Evolutionary conservation across 2,888 invertebrate genomes (phyloP).

Genomic region (Molanna angustata): DNA sequence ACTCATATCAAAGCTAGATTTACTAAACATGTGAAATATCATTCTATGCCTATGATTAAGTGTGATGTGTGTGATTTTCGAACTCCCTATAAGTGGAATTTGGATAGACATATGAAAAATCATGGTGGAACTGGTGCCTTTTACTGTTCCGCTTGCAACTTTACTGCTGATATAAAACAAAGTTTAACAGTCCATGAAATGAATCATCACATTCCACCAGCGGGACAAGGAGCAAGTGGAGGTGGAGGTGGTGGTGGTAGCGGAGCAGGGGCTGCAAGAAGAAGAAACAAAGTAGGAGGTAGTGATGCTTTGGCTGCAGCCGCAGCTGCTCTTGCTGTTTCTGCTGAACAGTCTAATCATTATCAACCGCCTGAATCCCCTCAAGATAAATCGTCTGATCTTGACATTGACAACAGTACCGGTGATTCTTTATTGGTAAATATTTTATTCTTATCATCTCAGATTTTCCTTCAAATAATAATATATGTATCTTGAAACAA

Average conservation of each 20-base stretch:
- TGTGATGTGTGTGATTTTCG: slow-evolving; percentile 92
- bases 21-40: slow-evolving; percentile 91
- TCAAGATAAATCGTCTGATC: not conserved
- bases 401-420: slow-evolving; percentile 20
- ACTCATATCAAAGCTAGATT: slow-evolving; percentile 87
- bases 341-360: too few relatives aligned
- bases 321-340: slow-evolving; percentile 11
- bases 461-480: too few relatives aligned
- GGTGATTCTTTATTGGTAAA: slow-evolving; percentile 23
- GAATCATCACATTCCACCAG: slow-evolving; percentile 83
- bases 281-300: slow-evolving; percentile 73
- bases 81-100: slow-evolving; percentile 89
- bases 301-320: slow-evolving; percentile 59
- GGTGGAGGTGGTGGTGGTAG: slow-evolving; percentile 52
- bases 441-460: not conserved
- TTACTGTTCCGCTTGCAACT: slow-evolving; percentile 83
- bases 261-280: slow-evolving; percentile 53
- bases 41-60: slow-evolving; percentile 92
- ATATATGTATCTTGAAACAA: too few relatives aligned
- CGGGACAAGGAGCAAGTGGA: slow-evolving; percentile 59
- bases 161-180: slow-evolving; percentile 88
- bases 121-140: slow-evolving; percentile 84
- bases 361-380: not conserved
- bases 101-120: slow-evolving; percentile 91
- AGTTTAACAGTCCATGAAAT: slow-evolving; percentile 89